Base-by-base conservation (phyloP, 2,113 vertebrate species). In the Terrapene triunguis region DNA sequence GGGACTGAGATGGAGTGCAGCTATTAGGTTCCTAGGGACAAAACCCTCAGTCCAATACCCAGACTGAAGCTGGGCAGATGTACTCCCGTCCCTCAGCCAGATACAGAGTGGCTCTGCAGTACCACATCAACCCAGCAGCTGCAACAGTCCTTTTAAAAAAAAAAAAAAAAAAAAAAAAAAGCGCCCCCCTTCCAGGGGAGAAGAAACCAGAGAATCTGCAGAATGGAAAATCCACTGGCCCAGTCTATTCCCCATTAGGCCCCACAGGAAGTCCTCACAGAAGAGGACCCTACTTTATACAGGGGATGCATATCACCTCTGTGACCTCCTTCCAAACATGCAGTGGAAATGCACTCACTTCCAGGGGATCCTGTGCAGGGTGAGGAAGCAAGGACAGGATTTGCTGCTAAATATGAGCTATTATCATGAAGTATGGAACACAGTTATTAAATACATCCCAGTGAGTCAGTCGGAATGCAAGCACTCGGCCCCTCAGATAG, bases 1-100 rank as follows among this genome's bases (percentile, higher is more conserved):
- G 2, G 8, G 53, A 51, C 0, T 0, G 9, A 6, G 7, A 80
- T 14, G 48, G 24, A 48, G 4, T 1, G 1, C 24, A 85, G 57
- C 4, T 54, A 48, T 82, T 54, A 0, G 16, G 44, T 35, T 51
- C 11, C 14, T 9, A 48, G 11, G 42, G 2, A 53, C 3, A 7
- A 6, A 88, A 11, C 25, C 44, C 76, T 85, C 44, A 4, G 0
- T 29, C 9, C 24, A 81, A 51, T 24, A 89, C 16, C 19, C 35
- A 85, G 22, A 51, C 25, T 53, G 85, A 2, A 82, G 24, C 5
- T 47, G 24, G 74, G 74, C 11, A 29, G 24, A 78, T 10, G 21
- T 25, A 44, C 25, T 85, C 81, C 13, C 57, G 88, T 21, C 79
- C 59, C 76, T 50, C 32, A 87, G 44, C 25, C 54, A 88, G 57